Evolutionary conservation across 2,797 vertebrate genomes (phyloP), one percentile per base, ranked within the genome.

Genomic region (Tiaroga cobitis): DNA sequence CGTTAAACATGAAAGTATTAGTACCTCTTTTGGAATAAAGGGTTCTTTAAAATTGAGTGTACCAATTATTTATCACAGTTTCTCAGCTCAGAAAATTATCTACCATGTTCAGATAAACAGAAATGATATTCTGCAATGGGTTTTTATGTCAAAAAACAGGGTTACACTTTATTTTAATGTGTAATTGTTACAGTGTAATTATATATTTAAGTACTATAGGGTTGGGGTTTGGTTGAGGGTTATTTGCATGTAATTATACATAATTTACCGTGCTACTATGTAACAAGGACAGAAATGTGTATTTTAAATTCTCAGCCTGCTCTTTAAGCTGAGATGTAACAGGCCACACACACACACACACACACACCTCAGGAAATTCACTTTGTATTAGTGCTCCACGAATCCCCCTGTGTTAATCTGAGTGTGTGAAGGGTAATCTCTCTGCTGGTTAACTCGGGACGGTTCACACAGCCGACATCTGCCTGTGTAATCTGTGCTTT

Each of bases 341-440:
- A 39, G 51, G 34, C 74, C 80, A 19, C 32, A 54, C 29, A 54
- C 29, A 81, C 13, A 41, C 9, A 19, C 32, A 56, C 34, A 82
- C 15, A 43, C 10, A 16, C 76, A 26, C 34, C 2, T 21, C 7
- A 70, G 69, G 69, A 73, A 82, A 73, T 82, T 4, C 0, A 24
- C 37, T 61, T 82, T 32, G 18, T 21, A 39, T 34, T 34, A 80
- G 10, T 49, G 61, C 39, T 49, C 11, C 10, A 32, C 3, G 46
- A 63, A 63, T 19, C 2, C 81, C 34, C 16, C 13, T 56, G 59
- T 5, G 84, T 92, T 88, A 92, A 94, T 94, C 89, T 87, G 80
- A 83, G 91, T 93, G 90, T 93, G 90, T 69, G 68, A 75, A 73
- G 82, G 83, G 90, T 92, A 92, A 93, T 93, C 92, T 92, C 88